Evolutionary conservation across 1,140 invertebrate species (phyloP).

Genomic region (Melipona quadrifasciata): DNA sequence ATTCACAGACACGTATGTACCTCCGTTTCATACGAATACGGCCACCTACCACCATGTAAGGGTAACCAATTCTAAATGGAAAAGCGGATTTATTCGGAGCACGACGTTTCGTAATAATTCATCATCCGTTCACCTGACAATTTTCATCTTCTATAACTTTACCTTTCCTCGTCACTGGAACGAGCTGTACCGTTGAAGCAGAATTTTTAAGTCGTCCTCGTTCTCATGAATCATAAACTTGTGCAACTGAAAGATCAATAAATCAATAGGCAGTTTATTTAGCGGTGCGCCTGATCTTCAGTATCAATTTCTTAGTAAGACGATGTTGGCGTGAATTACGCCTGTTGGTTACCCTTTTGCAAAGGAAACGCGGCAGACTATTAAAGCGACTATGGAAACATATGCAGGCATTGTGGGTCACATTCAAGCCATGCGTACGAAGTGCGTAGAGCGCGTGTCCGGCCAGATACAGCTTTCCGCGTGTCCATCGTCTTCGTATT

Average conservation of each 20-base stretch:
- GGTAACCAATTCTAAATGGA: constrained; percentile 50
- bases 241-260: neutral
- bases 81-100: constrained; percentile 53
- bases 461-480: constrained; percentile 32
- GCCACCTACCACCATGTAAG: constrained; percentile 47
- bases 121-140: constrained; percentile 14
- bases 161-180: constrained; percentile 3
- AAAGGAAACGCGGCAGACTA: neutral
- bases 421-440: constrained; percentile 19
- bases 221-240: constrained; percentile 19
- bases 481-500: constrained; percentile 36
- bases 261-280: neutral
- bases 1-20: constrained; percentile 21
- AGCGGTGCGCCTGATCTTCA: neutral
- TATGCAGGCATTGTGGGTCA: constrained; percentile 41
- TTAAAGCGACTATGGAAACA: constrained; percentile 34
- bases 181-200: neutral
- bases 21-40: constrained; percentile 18
- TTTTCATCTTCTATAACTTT: constrained; percentile 13
- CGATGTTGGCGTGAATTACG: neutral
- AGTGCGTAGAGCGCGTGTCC: constrained; percentile 32
- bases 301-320: neutral
- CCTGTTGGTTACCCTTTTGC: neutral
- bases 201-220: neutral
- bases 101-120: constrained; percentile 56